Evolutionary conservation across 2,888 invertebrate genomes (phyloP).

Genomic region (Chrysolina oricalcia): DNA sequence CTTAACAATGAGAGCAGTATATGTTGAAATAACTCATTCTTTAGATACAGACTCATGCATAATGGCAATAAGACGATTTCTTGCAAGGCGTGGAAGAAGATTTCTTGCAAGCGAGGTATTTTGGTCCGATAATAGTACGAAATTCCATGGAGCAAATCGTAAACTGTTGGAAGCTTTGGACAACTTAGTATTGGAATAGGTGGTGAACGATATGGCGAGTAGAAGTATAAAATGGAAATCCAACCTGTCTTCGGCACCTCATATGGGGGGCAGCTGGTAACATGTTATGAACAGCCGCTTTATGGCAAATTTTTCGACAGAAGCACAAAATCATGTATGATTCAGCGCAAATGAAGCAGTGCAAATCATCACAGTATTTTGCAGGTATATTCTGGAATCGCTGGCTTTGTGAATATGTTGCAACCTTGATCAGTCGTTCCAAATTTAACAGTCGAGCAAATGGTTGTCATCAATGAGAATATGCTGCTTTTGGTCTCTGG

Average conservation of each 20-base stretch:
- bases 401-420: conserved; percentile 7
- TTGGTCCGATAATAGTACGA: background rate
- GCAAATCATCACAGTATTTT: background rate
- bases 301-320: background rate
- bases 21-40: background rate
- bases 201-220: background rate
- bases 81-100: background rate
- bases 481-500: no score
- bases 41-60: background rate
- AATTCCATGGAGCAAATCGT: background rate
- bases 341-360: background rate
- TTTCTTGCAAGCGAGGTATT: background rate
- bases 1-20: background rate
- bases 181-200: background rate
- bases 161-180: background rate
- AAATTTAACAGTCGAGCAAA: background rate
- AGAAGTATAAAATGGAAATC: conserved; percentile 6
- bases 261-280: conserved; percentile 9
- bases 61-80: conserved; percentile 7
- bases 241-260: background rate
- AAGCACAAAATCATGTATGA: background rate
- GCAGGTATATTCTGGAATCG: conserved; percentile 1
- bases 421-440: background rate
- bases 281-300: background rate
- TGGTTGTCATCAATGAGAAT: no score